Evolutionary conservation across 2,797 vertebrate genomes (phyloP).

Genomic region (Notolepis coatsorum): DNA sequence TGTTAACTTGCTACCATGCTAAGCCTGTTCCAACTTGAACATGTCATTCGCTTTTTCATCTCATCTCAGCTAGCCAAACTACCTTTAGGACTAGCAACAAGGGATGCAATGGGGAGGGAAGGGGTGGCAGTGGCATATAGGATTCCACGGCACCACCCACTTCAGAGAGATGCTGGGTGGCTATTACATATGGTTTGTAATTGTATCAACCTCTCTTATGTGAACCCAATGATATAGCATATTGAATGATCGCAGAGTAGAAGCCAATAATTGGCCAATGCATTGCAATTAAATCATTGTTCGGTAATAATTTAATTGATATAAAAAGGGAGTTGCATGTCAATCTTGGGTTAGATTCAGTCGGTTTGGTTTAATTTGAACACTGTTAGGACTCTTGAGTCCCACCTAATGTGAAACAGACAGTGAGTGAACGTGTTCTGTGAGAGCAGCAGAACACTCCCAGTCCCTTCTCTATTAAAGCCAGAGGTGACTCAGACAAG

Average conservation of each 20-base stretch:
- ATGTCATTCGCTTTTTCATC: not conserved
- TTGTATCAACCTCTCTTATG: no score
- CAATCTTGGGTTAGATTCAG: no score
- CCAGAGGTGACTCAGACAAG: no score
- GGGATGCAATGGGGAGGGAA: conserved; percentile 29
- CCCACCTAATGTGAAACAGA: no score
- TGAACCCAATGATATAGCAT: not conserved
- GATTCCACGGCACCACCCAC: conserved; percentile 38
- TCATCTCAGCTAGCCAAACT: not conserved
- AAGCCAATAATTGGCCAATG: not conserved
- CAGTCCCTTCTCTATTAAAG: no score
- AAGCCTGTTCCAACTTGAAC: conserved; percentile 36
- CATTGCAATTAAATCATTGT: not conserved
- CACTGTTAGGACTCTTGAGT: conserved; percentile 1
- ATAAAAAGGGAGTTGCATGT: no score
- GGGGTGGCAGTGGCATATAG: conserved; percentile 50
- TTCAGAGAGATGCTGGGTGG: not conserved
- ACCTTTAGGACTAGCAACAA: not conserved
- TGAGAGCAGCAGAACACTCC: no score
- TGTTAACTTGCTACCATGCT: no score
- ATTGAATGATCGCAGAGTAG: not conserved
- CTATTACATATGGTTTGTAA: no score
- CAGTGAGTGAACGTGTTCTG: conserved; percentile 22
- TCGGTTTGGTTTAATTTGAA: no score
- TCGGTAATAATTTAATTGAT: not conserved